These are phyloP conservation scores for Ifrita kowaldi DNA, from an alignment of 2,113 vertebrate genomes.

Conservation along the genomic window DNA sequence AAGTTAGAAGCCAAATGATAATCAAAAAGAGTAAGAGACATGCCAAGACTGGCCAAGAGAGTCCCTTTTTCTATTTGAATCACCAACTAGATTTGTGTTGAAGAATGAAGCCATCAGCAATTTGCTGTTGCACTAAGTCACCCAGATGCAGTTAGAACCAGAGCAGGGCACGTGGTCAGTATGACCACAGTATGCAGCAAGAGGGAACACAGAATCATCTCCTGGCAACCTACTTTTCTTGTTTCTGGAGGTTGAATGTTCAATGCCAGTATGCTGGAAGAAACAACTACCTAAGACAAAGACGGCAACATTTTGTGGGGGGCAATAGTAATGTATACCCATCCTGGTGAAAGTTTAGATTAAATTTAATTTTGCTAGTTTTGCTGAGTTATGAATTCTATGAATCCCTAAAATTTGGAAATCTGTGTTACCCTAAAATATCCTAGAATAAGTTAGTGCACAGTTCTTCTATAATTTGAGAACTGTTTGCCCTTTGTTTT, in stretches of 20 bases:
- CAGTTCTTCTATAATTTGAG: not conserved
- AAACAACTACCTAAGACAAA: not conserved
- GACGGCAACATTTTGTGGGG: fast-evolving
- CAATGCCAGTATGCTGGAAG: not conserved
- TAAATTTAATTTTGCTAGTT: not conserved
- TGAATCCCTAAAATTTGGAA: not conserved
- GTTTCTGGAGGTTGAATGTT: not conserved
- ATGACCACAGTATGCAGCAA: not conserved
- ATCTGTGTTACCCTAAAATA: not conserved
- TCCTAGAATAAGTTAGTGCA: not conserved
- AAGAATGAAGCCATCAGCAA: not conserved
- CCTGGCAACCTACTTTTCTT: not conserved
- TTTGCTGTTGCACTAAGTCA: not conserved
- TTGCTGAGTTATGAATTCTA: not conserved
- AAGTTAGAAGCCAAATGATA: not conserved
- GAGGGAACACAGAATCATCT: not conserved
- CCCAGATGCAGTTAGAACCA: not conserved
- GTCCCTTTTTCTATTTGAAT: not conserved
- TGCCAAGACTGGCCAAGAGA: not conserved
- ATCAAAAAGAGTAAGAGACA: not conserved
- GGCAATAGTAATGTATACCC: not conserved
- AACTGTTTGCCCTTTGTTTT: not conserved
- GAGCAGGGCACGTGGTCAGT: not conserved
- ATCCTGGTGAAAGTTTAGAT: not conserved
- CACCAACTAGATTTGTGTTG: not conserved